These are phyloP conservation scores for Drosophila santomea DNA, from an alignment of 1,140 invertebrate species.

Conservation along the genomic window DNA sequence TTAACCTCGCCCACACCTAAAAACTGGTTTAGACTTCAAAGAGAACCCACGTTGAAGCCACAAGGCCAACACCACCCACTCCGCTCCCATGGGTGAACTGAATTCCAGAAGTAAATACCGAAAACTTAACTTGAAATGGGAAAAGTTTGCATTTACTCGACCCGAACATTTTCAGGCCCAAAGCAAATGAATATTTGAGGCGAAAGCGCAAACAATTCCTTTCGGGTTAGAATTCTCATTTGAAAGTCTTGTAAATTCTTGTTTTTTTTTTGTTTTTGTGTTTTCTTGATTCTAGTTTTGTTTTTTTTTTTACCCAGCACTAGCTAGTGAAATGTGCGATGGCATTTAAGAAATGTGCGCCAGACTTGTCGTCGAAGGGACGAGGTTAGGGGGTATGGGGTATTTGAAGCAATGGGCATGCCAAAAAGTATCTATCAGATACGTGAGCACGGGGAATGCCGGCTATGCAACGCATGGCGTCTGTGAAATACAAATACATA, in stretches of 20 bases:
- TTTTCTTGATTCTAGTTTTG: neutral
- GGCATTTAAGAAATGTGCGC: constrained; percentile 73
- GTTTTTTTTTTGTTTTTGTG: neutral
- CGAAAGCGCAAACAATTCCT: constrained; percentile 42
- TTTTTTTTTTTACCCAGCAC: constrained; percentile 1
- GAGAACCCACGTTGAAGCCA: constrained; percentile 13
- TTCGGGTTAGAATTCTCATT: constrained; percentile 52
- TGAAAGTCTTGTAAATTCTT: constrained; percentile 45
- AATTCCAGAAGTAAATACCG: constrained; percentile 49
- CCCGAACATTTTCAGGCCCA: constrained; percentile 25
- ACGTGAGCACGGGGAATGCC: constrained; percentile 65
- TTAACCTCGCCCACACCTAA: constrained; percentile 21
- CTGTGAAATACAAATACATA: constrained; percentile 7
- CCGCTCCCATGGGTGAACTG: constrained; percentile 17
- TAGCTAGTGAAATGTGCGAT: constrained; percentile 61
- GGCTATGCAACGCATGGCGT: constrained; percentile 69
- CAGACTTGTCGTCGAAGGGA: constrained; percentile 26
- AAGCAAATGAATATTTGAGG: constrained; percentile 48
- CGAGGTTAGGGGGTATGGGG: neutral
- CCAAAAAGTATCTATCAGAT: constrained; percentile 67
- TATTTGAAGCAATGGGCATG: constrained; percentile 35
- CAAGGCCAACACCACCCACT: constrained; percentile 23
- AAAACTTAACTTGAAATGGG: constrained; percentile 46
- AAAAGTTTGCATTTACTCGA: constrained; percentile 45
- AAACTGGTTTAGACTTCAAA: constrained; percentile 33